Percentiles rank a stretch among this genome's conserved stretches.
phyloP scores from a whole-genome alignment of 2,888 invertebrate species.

The Protophormia terraenovae region DNA sequence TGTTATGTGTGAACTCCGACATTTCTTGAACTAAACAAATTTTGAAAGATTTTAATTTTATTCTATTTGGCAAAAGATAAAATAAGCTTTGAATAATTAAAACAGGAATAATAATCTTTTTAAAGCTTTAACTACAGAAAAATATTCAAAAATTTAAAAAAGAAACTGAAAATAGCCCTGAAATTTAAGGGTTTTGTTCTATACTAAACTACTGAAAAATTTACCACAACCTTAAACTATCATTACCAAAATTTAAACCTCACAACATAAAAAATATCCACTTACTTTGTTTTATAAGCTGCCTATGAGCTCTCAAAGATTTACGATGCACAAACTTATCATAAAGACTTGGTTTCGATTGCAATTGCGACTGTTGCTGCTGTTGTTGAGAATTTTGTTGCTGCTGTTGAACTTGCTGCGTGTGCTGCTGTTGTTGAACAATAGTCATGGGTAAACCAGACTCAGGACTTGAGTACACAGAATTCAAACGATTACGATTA shows the following conservation, averaged over 20 bases:
- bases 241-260: neutral
- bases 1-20: too few species aligned
- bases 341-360: slow-evolving; percentile 89
- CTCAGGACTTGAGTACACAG: slow-evolving; percentile 86
- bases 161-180: too few species aligned
- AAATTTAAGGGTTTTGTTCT: too few species aligned
- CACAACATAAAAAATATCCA: too few species aligned
- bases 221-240: neutral
- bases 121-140: too few species aligned
- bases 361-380: slow-evolving; percentile 62
- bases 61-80: too few species aligned
- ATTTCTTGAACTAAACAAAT: too few species aligned
- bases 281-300: slow-evolving; percentile 86
- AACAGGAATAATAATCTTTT: too few species aligned
- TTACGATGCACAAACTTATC: slow-evolving; percentile 91
- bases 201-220: too few species aligned
- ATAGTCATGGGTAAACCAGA: slow-evolving; percentile 82
- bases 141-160: too few species aligned
- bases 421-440: slow-evolving; percentile 77
- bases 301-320: slow-evolving; percentile 82
- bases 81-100: too few species aligned
- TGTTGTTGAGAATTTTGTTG: slow-evolving; percentile 66
- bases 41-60: too few species aligned
- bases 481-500: slow-evolving; percentile 89
- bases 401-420: slow-evolving; percentile 74